phyloP scores from a whole-genome alignment of 92 coral and sea anemone species.

The Isaurus tuberculatus region DNA sequence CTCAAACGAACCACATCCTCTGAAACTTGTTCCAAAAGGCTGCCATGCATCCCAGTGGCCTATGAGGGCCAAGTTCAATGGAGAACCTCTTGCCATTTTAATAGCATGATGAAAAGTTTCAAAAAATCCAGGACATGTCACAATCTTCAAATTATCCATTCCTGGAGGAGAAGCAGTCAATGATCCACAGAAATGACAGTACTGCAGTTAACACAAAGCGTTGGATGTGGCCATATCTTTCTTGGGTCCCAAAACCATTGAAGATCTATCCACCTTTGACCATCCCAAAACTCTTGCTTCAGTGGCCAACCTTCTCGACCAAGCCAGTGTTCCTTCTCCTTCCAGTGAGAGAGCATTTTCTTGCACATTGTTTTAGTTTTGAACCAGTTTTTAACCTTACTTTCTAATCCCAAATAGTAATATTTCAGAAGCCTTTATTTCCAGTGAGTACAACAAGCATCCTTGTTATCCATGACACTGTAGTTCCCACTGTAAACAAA shows the following conservation, averaged over 20 bases:
- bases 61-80: conserved; percentile 58
- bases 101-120: conserved; percentile 10
- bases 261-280: conserved; percentile 66
- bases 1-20: conserved; percentile 74
- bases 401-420: conserved; percentile 69
- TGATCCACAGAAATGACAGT: conserved; percentile 37
- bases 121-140: conserved; percentile 34
- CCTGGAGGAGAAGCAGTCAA: conserved; percentile 2
- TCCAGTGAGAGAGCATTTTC: conserved; percentile 66
- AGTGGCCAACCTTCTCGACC: conserved; percentile 42
- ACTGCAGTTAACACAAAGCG: conserved; percentile 31
- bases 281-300: conserved; percentile 70
- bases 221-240: conserved; percentile 56
- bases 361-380: conserved; percentile 54
- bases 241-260: conserved; percentile 73
- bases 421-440: conserved; percentile 61
- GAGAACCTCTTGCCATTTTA: conserved; percentile 33
- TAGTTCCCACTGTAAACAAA: conserved; percentile 62
- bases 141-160: conserved; percentile 24
- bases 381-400: conserved; percentile 77
- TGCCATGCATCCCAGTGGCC: conserved; percentile 75
- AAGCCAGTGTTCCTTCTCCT: conserved; percentile 67
- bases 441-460: conserved; percentile 58
- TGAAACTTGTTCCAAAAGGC: conserved; percentile 50
- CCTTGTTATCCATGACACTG: conserved; percentile 56